Conservation (phyloP, 2,797 vertebrate species). For the Pseudotriccus pelzelni region DNA sequence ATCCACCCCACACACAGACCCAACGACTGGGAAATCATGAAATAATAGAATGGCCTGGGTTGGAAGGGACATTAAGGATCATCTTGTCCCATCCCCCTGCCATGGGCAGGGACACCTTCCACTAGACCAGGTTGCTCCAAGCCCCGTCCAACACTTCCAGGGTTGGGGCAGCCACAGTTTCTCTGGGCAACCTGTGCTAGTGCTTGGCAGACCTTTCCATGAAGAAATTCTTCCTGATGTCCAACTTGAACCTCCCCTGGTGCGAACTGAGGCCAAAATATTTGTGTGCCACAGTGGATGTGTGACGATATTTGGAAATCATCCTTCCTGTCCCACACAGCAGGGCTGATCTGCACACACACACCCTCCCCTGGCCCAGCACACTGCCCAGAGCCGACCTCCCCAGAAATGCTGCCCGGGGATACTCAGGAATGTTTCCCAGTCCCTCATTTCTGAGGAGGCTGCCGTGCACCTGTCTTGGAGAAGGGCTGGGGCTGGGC, state of each 20-base stretch:
- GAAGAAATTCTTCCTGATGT: background rate
- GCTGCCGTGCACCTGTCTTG: rapidly evolving
- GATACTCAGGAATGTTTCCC: background rate
- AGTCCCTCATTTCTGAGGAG: rapidly evolving
- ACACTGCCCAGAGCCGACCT: background rate
- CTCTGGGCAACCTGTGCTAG: background rate
- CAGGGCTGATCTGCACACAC: background rate
- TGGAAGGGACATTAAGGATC: background rate
- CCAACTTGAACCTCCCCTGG: background rate
- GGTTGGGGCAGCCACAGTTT: background rate
- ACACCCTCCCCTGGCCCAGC: too few species aligned
- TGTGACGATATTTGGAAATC: background rate
- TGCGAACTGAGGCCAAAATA: background rate
- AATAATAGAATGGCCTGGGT: too few species aligned
- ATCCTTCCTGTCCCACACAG: background rate
- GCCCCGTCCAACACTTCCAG: rapidly evolving
- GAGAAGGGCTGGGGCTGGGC: background rate
- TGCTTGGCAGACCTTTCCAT: rapidly evolving
- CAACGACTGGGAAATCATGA: background rate
- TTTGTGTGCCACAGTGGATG: background rate
- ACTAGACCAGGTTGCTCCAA: background rate
- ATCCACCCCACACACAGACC: rapidly evolving
- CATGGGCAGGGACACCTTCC: background rate
- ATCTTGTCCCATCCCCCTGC: background rate
- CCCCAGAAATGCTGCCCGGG: background rate